Conservation (phyloP, 2,797 vertebrate genomes). For the Anabacerthia variegaticeps region DNA sequence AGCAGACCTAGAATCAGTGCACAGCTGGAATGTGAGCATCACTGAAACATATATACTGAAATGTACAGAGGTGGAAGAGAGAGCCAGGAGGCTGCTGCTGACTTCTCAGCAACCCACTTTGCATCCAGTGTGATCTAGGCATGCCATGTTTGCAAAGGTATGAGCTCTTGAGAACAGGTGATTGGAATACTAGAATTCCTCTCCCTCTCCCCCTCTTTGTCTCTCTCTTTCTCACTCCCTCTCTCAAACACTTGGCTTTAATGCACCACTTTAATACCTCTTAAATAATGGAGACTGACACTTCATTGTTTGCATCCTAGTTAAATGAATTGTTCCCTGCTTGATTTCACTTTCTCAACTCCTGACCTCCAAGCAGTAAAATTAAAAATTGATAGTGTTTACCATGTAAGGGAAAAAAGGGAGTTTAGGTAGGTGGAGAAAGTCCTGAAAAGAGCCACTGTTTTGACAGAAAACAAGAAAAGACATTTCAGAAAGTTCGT, state of each 20-base stretch:
- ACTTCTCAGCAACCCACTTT: not conserved
- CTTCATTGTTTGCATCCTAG: not conserved
- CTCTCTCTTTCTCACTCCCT: no score
- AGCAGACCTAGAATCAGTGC: not conserved
- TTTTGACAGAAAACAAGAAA: not conserved
- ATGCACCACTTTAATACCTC: not conserved
- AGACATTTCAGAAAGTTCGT: not conserved
- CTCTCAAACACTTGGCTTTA: not conserved
- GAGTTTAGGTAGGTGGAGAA: not conserved
- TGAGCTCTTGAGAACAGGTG: not conserved
- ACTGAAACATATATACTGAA: not conserved
- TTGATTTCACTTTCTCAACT: not conserved
- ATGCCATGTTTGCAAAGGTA: not conserved
- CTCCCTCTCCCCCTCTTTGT: not conserved
- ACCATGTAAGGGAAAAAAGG: not conserved
- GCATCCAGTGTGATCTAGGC: not conserved
- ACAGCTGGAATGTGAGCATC: not conserved
- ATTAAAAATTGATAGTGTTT: not conserved
- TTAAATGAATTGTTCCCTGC: not conserved
- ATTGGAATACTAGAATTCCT: not conserved
- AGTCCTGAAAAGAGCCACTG: not conserved
- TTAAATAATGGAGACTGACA: not conserved
- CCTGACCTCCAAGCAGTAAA: not conserved
- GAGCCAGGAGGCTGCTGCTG: not conserved
- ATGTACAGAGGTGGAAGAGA: accelerated